These are phyloP conservation scores for Cetoscarus ocellatus DNA, from an alignment of 2,797 vertebrate genomes.

Conservation along the genomic window DNA sequence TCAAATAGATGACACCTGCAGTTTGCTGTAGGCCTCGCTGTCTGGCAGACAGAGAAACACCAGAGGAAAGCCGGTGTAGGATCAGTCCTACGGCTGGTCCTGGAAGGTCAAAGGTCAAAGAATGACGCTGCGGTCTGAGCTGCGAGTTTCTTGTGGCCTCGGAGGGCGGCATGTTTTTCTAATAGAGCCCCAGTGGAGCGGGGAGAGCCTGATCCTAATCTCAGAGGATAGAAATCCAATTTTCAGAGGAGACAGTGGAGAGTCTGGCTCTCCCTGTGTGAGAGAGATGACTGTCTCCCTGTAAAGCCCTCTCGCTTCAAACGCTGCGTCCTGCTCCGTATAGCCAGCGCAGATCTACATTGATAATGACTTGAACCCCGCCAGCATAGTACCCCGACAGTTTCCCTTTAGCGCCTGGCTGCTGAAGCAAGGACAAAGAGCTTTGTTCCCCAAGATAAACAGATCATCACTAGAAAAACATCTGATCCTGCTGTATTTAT, in stretches of 20 bases:
- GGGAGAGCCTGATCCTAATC: constrained; percentile 85
- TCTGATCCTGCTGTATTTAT: constrained; percentile 58
- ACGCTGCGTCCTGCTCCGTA: constrained; percentile 44
- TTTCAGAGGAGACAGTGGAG: constrained; percentile 84
- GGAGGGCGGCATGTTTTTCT: constrained; percentile 80
- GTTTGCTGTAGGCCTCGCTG: constrained; percentile 59
- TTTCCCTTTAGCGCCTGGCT: constrained; percentile 33
- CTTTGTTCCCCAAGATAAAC: constrained; percentile 64
- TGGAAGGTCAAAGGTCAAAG: constrained; percentile 77
- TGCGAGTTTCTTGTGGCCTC: constrained; percentile 54
- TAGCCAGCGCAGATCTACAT: constrained; percentile 65
- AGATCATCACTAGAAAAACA: constrained; percentile 60
- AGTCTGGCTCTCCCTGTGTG: constrained; percentile 74
- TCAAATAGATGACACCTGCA: constrained; percentile 76
- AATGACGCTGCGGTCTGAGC: constrained; percentile 57
- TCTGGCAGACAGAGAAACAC: constrained; percentile 55
- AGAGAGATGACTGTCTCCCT: constrained; percentile 72
- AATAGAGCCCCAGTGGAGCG: constrained; percentile 72
- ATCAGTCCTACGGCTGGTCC: constrained; percentile 65
- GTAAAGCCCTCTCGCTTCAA: constrained; percentile 74
- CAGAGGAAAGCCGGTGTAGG: constrained; percentile 67
- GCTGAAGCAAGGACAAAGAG: constrained; percentile 59
- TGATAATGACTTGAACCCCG: constrained; percentile 65
- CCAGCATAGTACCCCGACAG: constrained; percentile 19
- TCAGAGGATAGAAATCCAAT: constrained; percentile 88